Conservation (phyloP, 2,888 invertebrate genomes). For the Tyria jacobaeae region DNA sequence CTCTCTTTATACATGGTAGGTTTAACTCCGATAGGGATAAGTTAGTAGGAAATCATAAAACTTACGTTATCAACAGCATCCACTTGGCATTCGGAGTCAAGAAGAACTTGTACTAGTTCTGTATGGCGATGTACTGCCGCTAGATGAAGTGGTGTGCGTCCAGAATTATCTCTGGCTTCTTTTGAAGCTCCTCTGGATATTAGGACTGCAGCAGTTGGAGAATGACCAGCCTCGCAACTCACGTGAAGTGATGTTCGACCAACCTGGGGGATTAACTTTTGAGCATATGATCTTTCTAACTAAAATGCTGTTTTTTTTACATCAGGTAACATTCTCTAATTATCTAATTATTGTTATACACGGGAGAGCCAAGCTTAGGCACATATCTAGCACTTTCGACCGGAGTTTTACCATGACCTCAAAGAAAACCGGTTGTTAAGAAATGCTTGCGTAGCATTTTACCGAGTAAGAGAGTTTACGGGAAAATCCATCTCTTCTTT, state of each 20-base stretch:
- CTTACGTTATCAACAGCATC: slow-evolving; percentile 82
- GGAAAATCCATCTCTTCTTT: too few species aligned
- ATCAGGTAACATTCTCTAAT: too few species aligned
- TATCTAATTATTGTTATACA: too few species aligned
- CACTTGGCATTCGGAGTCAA: slow-evolving; percentile 89
- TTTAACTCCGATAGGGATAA: neutral
- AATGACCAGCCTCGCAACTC: slow-evolving; percentile 90
- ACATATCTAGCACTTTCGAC: too few species aligned
- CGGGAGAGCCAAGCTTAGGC: too few species aligned
- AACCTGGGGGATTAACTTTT: slow-evolving; percentile 61
- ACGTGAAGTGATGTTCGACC: slow-evolving; percentile 89
- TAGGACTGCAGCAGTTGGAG: slow-evolving; percentile 86
- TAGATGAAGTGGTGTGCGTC: slow-evolving; percentile 91
- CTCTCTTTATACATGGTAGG: too few species aligned
- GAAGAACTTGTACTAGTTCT: slow-evolving; percentile 89
- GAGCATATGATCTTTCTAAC: neutral
- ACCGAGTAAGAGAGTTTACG: too few species aligned
- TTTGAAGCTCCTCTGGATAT: slow-evolving; percentile 88
- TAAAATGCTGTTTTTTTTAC: too few species aligned
- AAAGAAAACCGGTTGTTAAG: too few species aligned
- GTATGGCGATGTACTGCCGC: slow-evolving; percentile 92
- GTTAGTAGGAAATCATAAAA: slow-evolving; percentile 50
- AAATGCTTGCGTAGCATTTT: too few species aligned
- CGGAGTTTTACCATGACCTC: too few species aligned
- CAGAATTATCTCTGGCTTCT: slow-evolving; percentile 90